Base-by-base conservation (phyloP, 1,140 invertebrate species). In the Eulimnadia texana region DNA sequence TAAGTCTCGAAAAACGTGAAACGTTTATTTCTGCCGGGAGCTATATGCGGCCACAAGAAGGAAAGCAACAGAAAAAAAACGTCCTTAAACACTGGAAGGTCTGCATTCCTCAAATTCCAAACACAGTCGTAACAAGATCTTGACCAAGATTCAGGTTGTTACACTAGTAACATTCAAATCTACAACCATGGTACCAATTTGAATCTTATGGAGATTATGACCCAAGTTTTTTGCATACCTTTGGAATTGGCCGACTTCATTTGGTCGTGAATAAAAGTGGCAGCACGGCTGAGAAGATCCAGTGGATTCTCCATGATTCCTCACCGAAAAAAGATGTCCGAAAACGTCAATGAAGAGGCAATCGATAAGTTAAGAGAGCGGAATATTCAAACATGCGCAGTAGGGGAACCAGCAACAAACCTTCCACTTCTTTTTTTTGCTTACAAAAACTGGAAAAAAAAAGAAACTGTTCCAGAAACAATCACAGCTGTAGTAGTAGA, bases 231-330 rank as follows among this genome's bases (percentile, higher is more conserved):
- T 50, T 28, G 23, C 20, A 25, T 54, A 54, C 51, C 49, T 52
- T 33, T 54, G n/a, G 33, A 6, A 16, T 42, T 42, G 33, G 33
- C 33, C 16, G 33, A 42, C 16, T 42, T 42, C 33, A 42, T 42
- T 54, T 61, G 60, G 23, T 61, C 50, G 28, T 61, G 60, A 54
- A 61, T 61, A 11, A 93, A 90, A 16, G 88, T 90, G 23, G 90
- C 90, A 61, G 88, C 90, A 70, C 88, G 79, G 56, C 88, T 90
- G 64, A 93, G 77, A 66, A 93, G 88, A 70, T 93, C 88, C 70
- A 93, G 75, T 60, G 89, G 85, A 63, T 86, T 86, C 78, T 92
- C 90, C 71, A 86, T 81, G 33, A 42, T 42, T 42, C 33, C 33
- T 42, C 6, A 42, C 33, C 33, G 16, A 42, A 16, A 16, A 42